Conservation (phyloP, 2,888 invertebrate species). For the Rugalucina vietnamica region DNA sequence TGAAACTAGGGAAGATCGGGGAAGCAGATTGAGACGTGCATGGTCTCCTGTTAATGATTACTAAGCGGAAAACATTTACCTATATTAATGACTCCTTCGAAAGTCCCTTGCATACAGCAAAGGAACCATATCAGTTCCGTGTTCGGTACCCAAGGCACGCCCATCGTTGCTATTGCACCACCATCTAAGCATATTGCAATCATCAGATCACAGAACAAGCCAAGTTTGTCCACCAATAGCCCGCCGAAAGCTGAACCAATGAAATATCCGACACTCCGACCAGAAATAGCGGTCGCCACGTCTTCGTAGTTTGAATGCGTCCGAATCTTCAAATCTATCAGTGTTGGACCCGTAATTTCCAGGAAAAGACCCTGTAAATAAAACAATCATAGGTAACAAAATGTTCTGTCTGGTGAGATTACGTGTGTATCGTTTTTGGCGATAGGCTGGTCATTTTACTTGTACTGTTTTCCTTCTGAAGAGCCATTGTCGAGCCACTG, state of each 20-base stretch:
- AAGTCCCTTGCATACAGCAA: conserved; percentile 56
- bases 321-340: conserved; percentile 68
- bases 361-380: conserved; percentile 59
- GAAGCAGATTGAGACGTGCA: too few species aligned
- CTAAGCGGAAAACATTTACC: conserved; percentile 44
- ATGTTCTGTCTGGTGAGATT: too few species aligned
- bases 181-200: conserved; percentile 53
- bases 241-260: conserved; percentile 25
- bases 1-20: too few species aligned
- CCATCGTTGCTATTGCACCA: conserved; percentile 31
- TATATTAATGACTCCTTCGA: conserved; percentile 64
- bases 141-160: conserved; percentile 45
- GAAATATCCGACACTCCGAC: conserved; percentile 66
- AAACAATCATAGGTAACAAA: too few species aligned
- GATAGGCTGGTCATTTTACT: too few species aligned
- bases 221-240: conserved; percentile 6
- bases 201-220: conserved; percentile 47
- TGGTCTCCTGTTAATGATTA: too few species aligned
- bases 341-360: conserved; percentile 71
- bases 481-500: too few species aligned
- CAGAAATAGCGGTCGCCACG: conserved; percentile 67
- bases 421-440: too few species aligned
- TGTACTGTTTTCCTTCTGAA: too few species aligned
- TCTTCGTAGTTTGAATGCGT: conserved; percentile 68
- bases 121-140: conserved; percentile 42